A percentile compares a stretch with the other conserved stretches of the same genome.
Evolutionary conservation across 2,888 invertebrate species (phyloP).

Genomic region (Empis stercorea): DNA sequence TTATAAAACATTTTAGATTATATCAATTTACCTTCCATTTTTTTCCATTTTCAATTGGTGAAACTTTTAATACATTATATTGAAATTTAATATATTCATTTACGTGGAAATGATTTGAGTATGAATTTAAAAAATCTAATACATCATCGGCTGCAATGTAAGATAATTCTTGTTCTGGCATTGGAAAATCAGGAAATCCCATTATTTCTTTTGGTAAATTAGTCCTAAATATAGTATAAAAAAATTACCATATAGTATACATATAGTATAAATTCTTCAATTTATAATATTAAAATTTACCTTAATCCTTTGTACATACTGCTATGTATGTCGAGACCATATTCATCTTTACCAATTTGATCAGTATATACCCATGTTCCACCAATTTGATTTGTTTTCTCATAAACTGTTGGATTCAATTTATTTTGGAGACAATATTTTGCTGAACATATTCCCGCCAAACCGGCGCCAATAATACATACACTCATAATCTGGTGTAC

Average conservation of each 20-base stretch:
- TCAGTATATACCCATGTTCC: constrained; percentile 90
- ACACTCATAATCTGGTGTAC: too few relatives aligned
- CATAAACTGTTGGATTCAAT: constrained; percentile 55
- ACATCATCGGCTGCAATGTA: constrained; percentile 65
- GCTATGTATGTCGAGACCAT: constrained; percentile 72
- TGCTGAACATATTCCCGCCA: constrained; percentile 73
- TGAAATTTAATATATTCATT: constrained; percentile 49
- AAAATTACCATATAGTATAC: too few relatives aligned
- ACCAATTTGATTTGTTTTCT: constrained; percentile 64
- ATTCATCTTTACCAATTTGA: constrained; percentile 54
- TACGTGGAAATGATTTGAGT: constrained; percentile 57
- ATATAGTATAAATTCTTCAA: too few relatives aligned
- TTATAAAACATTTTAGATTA: too few relatives aligned
- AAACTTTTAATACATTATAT: constrained; percentile 45
- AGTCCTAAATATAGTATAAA: constrained; percentile 44
- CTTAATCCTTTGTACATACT: constrained; percentile 86
- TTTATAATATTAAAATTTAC: constrained; percentile 46
- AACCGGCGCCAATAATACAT: constrained; percentile 79
- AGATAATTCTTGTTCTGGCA: constrained; percentile 57
- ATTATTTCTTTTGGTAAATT: constrained; percentile 91
- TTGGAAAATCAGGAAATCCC: constrained; percentile 79
- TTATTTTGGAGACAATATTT: constrained; percentile 46
- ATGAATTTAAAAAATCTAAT: constrained; percentile 57
- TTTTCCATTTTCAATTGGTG: constrained; percentile 39
- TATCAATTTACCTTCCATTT: constrained; percentile 57